Evolutionary conservation across 2,113 vertebrate species (phyloP).

Genomic region (Ammospiza caudacuta): DNA sequence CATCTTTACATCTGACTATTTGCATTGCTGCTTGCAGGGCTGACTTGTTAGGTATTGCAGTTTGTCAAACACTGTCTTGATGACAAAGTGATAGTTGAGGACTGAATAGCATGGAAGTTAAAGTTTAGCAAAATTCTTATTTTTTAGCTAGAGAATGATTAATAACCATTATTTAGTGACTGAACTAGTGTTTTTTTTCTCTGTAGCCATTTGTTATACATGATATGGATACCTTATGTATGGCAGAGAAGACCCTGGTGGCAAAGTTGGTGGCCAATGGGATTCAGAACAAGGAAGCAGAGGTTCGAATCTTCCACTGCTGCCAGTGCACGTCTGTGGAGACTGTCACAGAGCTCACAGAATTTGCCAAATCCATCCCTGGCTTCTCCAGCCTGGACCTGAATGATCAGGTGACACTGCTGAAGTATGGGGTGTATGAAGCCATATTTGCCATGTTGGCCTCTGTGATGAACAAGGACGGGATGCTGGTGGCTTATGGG

Average conservation of each 20-base stretch:
- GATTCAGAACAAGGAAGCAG: constrained; percentile 90
- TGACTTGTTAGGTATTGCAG: not conserved
- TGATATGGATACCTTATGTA: constrained; percentile 95
- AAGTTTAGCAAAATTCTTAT: not conserved
- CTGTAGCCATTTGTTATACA: constrained; percentile 95
- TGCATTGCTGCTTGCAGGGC: not conserved
- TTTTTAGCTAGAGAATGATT: not conserved
- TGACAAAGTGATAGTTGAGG: not conserved
- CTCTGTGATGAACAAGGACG: constrained; percentile 98
- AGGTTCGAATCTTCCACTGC: constrained; percentile 96
- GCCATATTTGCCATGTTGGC: constrained; percentile 96
- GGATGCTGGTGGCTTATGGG: constrained; percentile 94
- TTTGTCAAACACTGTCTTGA: not conserved
- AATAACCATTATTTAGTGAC: not conserved
- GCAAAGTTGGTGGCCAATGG: constrained; percentile 89
- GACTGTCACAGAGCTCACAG: constrained; percentile 93
- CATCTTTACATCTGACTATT: not conserved
- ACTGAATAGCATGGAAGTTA: not conserved
- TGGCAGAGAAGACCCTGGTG: constrained; percentile 94
- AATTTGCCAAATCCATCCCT: constrained; percentile 96
- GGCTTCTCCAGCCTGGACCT: constrained; percentile 90
- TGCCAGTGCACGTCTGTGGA: constrained; percentile 96
- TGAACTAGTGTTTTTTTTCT: not conserved
- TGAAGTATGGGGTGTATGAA: constrained; percentile 96
- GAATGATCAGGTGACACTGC: constrained; percentile 94